Conservation (phyloP, 2,797 vertebrate genomes). For the Sitta carolinensis region DNA sequence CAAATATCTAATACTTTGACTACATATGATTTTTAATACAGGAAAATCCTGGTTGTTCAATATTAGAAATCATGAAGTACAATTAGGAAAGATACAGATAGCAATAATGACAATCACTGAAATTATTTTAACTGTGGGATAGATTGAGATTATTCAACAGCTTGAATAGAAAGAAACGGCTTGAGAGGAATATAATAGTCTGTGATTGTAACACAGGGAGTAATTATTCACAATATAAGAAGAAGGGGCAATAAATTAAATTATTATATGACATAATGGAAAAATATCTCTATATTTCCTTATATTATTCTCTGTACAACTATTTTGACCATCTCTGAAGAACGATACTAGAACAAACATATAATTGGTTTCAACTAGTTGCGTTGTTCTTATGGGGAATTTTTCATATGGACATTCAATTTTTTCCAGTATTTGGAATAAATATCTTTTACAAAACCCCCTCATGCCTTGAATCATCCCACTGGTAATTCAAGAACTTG, state of each 20-base stretch:
- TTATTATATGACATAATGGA: not conserved
- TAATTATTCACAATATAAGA: not conserved
- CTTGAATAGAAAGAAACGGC: too few species aligned
- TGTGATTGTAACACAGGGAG: not conserved
- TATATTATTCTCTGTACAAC: not conserved
- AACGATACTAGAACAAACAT: not conserved
- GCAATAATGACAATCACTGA: not conserved
- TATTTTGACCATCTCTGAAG: not conserved
- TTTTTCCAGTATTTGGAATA: not conserved
- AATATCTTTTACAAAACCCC: not conserved
- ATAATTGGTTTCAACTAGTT: not conserved
- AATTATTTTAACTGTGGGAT: not conserved
- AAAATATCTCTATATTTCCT: not conserved
- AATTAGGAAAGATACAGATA: not conserved
- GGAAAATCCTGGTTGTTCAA: not conserved
- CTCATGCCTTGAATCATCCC: not conserved
- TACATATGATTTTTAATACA: not conserved
- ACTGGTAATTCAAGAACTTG: not conserved
- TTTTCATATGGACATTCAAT: not conserved
- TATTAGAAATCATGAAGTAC: not conserved
- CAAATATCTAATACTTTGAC: not conserved
- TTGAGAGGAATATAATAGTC: not conserved
- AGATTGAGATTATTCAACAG: not conserved
- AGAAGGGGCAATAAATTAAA: not conserved
- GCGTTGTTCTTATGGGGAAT: not conserved